Evolutionary conservation across 2,113 vertebrate species (phyloP), one percentile per base, ranked within the genome.

Genomic region (Apodemus sylvaticus): DNA sequence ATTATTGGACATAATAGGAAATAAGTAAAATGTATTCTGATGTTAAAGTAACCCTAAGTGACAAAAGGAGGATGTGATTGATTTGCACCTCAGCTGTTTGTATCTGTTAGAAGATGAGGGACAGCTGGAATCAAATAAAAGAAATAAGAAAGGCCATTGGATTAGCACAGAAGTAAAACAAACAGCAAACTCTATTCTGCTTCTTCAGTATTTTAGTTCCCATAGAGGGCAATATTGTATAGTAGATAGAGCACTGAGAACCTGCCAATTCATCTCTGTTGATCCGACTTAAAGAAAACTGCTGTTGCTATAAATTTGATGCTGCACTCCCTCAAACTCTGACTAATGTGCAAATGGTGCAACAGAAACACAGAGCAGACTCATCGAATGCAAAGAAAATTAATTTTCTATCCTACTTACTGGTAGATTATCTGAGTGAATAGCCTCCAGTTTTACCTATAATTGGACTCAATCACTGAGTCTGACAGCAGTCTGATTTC

Each of bases 181-280:
- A 60, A 95, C 19, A 3, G 90, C 16, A 0, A 26, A 19, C 1
- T 36, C 53, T 42, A 36, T 31, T 22, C n/a, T 83, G 74, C 34
- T 96, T 96, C 91, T 86, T 55, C 93, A 97, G 34, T 74, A 97
- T 96, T 93, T 94, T 60, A 79, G 91, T 82, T 98, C 98, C 98
- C 98, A 97, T 98, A 99, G 98, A 98, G 98, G 98, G 98, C 98
- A 98, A 98, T 98, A 97, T 99, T 98, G 98, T 97, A 98, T 98
- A 98, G 98, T 98, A 98, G 97, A 99, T 98, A 88, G 16, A 53
- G 81, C 96, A 26, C 26, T 53, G 85, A 86, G 90, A 95, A 94
- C 97, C 92, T 96, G 94, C 96, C 96, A 97, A 97, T 97, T 98
- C 96, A 94, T 98, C 97, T 97, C 77, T 86, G 95, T 76, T 93